Base-by-base conservation (phyloP, 2,888 invertebrate genomes). In the Gryllus longicercus region DNA sequence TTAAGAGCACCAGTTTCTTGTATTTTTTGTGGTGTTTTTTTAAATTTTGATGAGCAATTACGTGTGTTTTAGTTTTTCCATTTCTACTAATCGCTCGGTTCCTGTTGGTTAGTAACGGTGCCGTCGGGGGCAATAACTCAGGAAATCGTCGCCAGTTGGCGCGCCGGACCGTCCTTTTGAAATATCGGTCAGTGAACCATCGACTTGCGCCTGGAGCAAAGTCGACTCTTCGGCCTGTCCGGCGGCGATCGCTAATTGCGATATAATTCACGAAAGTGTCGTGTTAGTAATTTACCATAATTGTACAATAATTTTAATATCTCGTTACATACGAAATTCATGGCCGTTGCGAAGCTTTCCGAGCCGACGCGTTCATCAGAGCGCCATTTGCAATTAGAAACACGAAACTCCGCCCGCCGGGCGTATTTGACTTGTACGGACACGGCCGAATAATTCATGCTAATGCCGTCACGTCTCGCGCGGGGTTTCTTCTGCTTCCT, bases 381-480 rank as follows among this genome's bases (percentile, higher is more conserved):
- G 14, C 11, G 63, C 16, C 63, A 63, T 63, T 63, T 63, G n/a
- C 63, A 63, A 63, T 63, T 63, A 63, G 63, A 14, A 14, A 16
- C 63, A 63, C 63, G 63, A 63, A 63, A 63, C 63, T 63, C 63
- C 63, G 4, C 12, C n/a, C 63, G 14, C 14, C 11, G n/a, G 63
- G 63, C 4, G n/a, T 63, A 63, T 63, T 63, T 63, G 63, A 63
- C 63, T 63, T 63, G 63, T n/a, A 18, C 63, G 5, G n/a, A 63
- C 63, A 63, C 63, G 63, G 16, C n/a, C 63, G 63, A 63, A 63
- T 63, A 63, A 63, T 63, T 63, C 63, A 63, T 63, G 63, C 63
- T 63, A 63, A 63, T 63, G 63, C 63, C n/a, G 63, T 63, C 63
- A 63, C 63, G 63, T 63, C 63, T 14, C 63, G n/a, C 16, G 12